Evolutionary conservation across 2,888 invertebrate species (phyloP).

Genomic region (Nomada ruficornis): DNA sequence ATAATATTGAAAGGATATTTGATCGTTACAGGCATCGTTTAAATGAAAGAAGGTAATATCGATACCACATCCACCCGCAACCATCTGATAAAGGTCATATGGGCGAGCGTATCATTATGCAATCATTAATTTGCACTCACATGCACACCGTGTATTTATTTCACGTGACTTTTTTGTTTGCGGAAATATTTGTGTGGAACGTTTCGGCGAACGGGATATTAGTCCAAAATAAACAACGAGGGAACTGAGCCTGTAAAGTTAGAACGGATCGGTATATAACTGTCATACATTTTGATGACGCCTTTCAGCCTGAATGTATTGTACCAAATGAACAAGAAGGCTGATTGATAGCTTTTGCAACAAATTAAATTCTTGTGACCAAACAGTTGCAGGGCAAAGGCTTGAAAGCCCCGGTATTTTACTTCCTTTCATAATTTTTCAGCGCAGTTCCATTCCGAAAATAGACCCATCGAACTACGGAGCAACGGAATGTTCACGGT

Average conservation of each 20-base stretch:
- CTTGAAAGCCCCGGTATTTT: too few relatives aligned
- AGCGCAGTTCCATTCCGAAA: too few relatives aligned
- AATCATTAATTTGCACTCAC: slow-evolving; percentile 53
- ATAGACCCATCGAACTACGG: too few relatives aligned
- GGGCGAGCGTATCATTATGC: slow-evolving; percentile 51
- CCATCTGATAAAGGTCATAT: slow-evolving; percentile 48
- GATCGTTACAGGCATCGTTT: slow-evolving; percentile 65
- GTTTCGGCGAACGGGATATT: slow-evolving; percentile 34
- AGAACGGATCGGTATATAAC: background rate
- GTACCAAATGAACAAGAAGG: background rate
- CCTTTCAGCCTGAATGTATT: background rate
- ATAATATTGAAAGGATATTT: slow-evolving; percentile 58
- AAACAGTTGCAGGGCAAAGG: too few relatives aligned
- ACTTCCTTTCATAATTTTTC: too few relatives aligned
- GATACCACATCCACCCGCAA: slow-evolving; percentile 64
- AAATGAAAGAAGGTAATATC: slow-evolving; percentile 64
- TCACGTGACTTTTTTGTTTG: slow-evolving; percentile 52
- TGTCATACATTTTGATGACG: background rate
- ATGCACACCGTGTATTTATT: slow-evolving; percentile 43
- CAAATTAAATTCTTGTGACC: too few relatives aligned
- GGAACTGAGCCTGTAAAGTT: slow-evolving; percentile 6
- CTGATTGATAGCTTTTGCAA: too few relatives aligned
- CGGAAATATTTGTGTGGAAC: slow-evolving; percentile 39
- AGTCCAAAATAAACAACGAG: slow-evolving; percentile 37
- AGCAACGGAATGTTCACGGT: too few relatives aligned